Evolutionary conservation across 2,888 invertebrate species (phyloP), one percentile per base, ranked within the genome.

Genomic region (Argynnis bischoffii): DNA sequence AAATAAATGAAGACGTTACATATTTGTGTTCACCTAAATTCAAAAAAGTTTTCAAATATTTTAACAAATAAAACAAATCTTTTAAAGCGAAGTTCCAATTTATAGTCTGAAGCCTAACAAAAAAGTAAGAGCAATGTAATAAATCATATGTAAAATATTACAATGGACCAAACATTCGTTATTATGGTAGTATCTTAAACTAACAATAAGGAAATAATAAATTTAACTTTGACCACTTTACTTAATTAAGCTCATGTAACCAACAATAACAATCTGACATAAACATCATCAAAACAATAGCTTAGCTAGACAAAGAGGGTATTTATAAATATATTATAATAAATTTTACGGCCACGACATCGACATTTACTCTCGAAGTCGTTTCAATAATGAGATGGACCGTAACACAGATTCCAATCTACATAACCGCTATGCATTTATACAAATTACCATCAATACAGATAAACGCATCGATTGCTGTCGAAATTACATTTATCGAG

Each of bases 401-500:
- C 68, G 75, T 77, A 77, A 74, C 71, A 67, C 51, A 74, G 75
- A 77, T 76, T 70, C 69, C 66, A 74, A 78, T 78, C 74, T 71
- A 50, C 67, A 61, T 64, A 70, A 75, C 76, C 77, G 75, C 75
- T 74, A 76, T 70, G 72, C 74, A 74, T 75, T 73, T 68, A 78
- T 76, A 79, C 77, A 81, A 84, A 85, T 82, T 81, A 80, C 81
- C 76, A 74, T 77, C 72, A 69, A 67, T 70, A 76, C 71, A 78
- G 78, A 80, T 83, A 77, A 79, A 80, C 76, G 75, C 71, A 74
- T 67, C 76, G 81, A 82, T 87, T 81, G 83, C 81, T 79, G 79
- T 79, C 80, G 78, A 82, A 84, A 86, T 85, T 81, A 86, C 80
- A 82, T 84, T 81, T 82, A 85, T 84, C 78, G 79, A 82, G 81